phyloP scores from a whole-genome alignment of 1,140 invertebrate species.

The Anoplophora glabripennis region DNA sequence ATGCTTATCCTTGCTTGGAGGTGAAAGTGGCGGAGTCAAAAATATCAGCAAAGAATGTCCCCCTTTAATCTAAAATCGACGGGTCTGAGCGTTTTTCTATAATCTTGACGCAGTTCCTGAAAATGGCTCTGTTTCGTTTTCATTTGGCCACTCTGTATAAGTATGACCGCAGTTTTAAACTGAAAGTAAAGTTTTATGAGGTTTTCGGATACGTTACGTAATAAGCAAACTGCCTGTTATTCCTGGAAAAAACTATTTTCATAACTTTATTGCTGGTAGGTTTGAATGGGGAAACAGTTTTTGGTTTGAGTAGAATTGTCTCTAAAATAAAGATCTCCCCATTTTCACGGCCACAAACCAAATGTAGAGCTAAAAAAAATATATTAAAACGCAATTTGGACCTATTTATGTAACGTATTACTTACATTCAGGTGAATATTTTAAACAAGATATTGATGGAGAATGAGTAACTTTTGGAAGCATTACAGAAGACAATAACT shows the following conservation, averaged over 20 bases:
- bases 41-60: too few relatives aligned
- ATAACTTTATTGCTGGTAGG: constrained; percentile 50
- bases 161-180: too few relatives aligned
- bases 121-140: too few relatives aligned
- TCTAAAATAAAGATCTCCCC: constrained; percentile 57
- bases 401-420: neutral
- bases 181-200: too few relatives aligned
- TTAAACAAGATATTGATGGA: too few relatives aligned
- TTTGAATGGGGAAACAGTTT: constrained; percentile 50
- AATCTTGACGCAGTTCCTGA: too few relatives aligned
- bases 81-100: too few relatives aligned
- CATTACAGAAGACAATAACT: constrained; percentile 4
- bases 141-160: too few relatives aligned
- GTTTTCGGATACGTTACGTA: constrained; percentile 46
- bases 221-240: constrained; percentile 55
- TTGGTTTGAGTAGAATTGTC: constrained; percentile 52
- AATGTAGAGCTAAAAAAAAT: constrained; percentile 52
- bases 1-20: too few relatives aligned
- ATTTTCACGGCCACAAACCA: constrained; percentile 55
- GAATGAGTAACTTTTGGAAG: neutral
- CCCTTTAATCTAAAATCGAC: too few relatives aligned
- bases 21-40: too few relatives aligned
- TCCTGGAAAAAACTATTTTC: constrained; percentile 53
- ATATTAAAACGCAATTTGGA: neutral
- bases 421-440: constrained; percentile 53